These are phyloP conservation scores for Gambelia wislizenii DNA, from an alignment of 2,797 vertebrate genomes.

Conservation along the genomic window DNA sequence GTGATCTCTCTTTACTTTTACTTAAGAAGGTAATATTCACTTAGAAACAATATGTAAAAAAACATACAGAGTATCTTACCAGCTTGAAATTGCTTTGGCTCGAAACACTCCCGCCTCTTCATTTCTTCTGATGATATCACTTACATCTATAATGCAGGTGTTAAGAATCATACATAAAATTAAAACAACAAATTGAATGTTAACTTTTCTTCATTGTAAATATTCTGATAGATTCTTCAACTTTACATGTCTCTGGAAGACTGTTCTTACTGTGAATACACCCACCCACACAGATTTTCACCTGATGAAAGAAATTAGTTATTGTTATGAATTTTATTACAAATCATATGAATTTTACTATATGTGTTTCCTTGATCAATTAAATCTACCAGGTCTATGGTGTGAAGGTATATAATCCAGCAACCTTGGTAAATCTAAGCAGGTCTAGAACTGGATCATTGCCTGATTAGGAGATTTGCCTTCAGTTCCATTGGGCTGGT, in stretches of 20 bases:
- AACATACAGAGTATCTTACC: constrained; percentile 81
- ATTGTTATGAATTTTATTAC: background rate
- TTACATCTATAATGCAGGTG: constrained; percentile 84
- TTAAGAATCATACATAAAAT: constrained; percentile 74
- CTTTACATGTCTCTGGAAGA: constrained; percentile 21
- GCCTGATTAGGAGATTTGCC: background rate
- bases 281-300: background rate
- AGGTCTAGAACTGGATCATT: background rate
- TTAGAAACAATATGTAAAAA: constrained; percentile 6
- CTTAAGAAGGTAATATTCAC: background rate
- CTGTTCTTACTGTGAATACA: background rate
- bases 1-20: background rate
- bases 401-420: background rate
- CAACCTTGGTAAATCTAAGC: background rate
- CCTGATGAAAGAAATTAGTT: background rate
- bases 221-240: constrained; percentile 1
- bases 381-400: background rate
- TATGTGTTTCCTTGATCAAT: background rate
- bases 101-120: constrained; percentile 83
- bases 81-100: constrained; percentile 83
- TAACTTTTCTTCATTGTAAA: background rate
- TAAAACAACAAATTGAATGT: background rate
- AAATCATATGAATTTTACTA: background rate
- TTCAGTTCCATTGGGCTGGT: background rate
- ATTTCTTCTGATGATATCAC: constrained; percentile 85